Evolutionary conservation across 2,797 vertebrate genomes (phyloP), one percentile per base, ranked within the genome.

Genomic region (Anabacerthia variegaticeps): DNA sequence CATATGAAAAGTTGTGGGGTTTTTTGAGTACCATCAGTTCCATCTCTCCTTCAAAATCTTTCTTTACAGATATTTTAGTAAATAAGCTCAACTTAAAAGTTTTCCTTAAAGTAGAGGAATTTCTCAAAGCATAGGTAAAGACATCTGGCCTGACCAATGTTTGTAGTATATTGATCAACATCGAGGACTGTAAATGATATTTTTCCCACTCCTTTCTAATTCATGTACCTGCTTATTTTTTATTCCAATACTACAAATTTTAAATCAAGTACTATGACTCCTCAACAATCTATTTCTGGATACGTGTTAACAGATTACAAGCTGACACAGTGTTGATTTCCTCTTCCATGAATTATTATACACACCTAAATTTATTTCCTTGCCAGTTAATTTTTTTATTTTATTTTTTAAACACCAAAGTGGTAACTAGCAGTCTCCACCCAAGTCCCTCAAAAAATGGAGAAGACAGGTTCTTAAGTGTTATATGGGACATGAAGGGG

Each of bases 391-490:
- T 39, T 67, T 86, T 85, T 23, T 28, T 9, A 7, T 48, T 41
- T 74, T 44, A 14, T 62, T 52, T 78, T 85, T 73, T 26, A 28
- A 88, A 66, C 44, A 80, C 67, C 88, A 58, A 96, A 86, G 90
- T 80, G 32, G 59, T 88, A 97, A 97, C 86, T 93, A 98, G 96
- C 84, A 96, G 97, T 94, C 92, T 96, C 95, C 79, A 93, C 83
- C 81, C 89, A 80, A 84, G 69, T 84, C 48, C n/a, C 93, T 74
- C 66, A 55, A 65, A 66, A 96, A 93, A 93, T 1, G 18, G 10
- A 94, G 52, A 61, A 89, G n/a, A 30, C 10, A 26, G 27, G 46
- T 80, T 92, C 85, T 85, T 81, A 92, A 92, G 88, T 41, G 37
- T 55, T 84, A 89, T 86, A 88, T 92, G 90, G 85, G 69, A 93